phyloP scores from a whole-genome alignment of 1,140 invertebrate species.

The Ooceraea biroi region DNA sequence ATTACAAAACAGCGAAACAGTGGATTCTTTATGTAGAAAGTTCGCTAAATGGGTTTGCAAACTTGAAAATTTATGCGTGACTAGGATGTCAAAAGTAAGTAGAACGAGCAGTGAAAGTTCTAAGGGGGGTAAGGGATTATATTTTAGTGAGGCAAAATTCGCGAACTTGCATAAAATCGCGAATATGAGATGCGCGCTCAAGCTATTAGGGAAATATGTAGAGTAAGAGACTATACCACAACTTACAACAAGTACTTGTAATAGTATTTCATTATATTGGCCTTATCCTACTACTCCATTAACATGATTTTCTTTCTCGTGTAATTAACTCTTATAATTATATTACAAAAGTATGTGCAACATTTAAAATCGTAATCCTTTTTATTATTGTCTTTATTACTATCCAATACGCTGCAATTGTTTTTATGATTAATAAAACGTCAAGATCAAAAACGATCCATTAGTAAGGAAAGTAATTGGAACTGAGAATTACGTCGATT shows the following conservation, averaged over 20 bases:
- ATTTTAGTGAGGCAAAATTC: constrained; percentile 47
- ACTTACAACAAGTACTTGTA: constrained; percentile 15
- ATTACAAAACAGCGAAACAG: constrained; percentile 26
- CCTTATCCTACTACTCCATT: neutral
- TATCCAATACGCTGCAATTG: neutral
- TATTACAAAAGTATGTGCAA: neutral
- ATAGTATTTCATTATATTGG: neutral
- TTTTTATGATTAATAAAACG: neutral
- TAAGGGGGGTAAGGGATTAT: constrained; percentile 40
- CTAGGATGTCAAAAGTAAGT: constrained; percentile 62
- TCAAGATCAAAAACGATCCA: neutral
- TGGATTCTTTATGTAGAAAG: constrained; percentile 52
- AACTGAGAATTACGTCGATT: neutral
- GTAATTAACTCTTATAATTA: neutral
- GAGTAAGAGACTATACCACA: constrained; percentile 14
- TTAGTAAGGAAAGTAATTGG: neutral
- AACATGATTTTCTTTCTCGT: neutral
- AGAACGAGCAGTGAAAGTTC: constrained; percentile 59
- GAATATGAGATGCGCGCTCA: constrained; percentile 6
- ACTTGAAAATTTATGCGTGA: constrained; percentile 56
- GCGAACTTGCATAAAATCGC: constrained; percentile 39
- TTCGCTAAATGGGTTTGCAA: constrained; percentile 44
- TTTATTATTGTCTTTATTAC: neutral
- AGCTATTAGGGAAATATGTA: constrained; percentile 29
- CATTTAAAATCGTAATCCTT: neutral